Evolutionary conservation across 2,797 vertebrate species (phyloP), one percentile per base, ranked within the genome.

Genomic region (Coilia nasus): DNA sequence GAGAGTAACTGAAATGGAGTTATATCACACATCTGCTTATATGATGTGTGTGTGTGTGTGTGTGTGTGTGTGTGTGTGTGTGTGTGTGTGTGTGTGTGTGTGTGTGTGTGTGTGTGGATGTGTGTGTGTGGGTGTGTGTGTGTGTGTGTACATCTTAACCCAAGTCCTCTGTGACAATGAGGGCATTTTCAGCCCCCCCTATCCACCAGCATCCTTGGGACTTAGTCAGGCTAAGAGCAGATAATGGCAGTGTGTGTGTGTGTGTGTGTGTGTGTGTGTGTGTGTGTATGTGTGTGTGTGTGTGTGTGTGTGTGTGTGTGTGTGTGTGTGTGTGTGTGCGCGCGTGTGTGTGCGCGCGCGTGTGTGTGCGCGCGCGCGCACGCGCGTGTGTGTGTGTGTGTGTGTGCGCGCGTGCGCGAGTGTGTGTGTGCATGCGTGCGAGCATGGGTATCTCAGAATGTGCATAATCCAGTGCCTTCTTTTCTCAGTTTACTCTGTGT

Each of bases 181-280:
- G 64, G 64, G 25, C 64, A 71, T 67, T 67, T 67, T 60, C 59
- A n/a, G 62, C 46, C n/a, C n/a, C 62, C 3, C n/a, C n/a, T n/a
- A n/a, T 25, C 62, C 0, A 7, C 56, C 56, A 3, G 5, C 57
- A 17, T 59, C 57, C 19, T 21, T 28, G 25, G 25, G 64, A 71
- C 64, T 71, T 31, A 71, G 64, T 28, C 25, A n/a, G 62, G 64
- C 25, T 71, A 71, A 71, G 28, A 71, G 64, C 64, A 71, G 64
- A 71, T 71, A 71, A 71, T 71, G 64, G 64, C 64, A 23, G 50
- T 12, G 50, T 54, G 50, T 54, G 50, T 54, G 50, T 54, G 50
- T 54, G 50, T 6, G 50, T 54, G 60, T 62, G 60, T 62, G 23
- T 62, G 60, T 62, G 59, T 62, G 59, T 31, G 28, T 62, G 21